Evolutionary conservation across 92 coral and sea anemone species (phyloP), one percentile per base, ranked within the genome.

Genomic region (Anthopleura xanthogrammica): DNA sequence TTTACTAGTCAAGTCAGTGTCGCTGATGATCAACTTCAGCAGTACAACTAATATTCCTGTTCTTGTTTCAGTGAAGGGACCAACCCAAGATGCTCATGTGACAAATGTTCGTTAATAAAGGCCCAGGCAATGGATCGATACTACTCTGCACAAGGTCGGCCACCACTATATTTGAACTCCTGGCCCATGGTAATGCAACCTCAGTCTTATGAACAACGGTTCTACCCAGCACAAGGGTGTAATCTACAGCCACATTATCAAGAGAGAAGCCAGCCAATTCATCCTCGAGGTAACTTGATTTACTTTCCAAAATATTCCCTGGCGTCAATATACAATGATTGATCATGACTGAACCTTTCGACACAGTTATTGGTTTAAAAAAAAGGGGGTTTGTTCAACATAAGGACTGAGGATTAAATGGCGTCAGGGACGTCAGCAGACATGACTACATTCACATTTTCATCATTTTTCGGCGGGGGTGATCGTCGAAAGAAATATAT

Each of bases 111-210:
- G 16, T 41, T 81, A 20, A 48, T 68, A 70, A 81, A 70, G 12
- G 72, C 73, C 57, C 10, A 68, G 50, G 46, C 70, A 68, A 81
- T 81, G 84, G 84, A 81, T 14, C 60, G 71, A 29, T 20, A 48
- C 56, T 81, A 23, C 22, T 7, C 42, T 68, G 19, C 74, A 13
- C 46, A 41, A 52, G 84, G 65, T 41, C 36, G n/a, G 16, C 9
- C 65, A 50, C 77, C 84, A 1, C 77, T 77, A 5, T 70, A 41
- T 50, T 16, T 68, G 41, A 68, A 22, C 19, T 46, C 72, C 16
- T 80, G 83, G 83, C 84, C 84, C 11, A 41, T 41, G n/a, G 29
- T 50, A 12, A 52, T 14, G 16, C 60, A 24, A 24, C 80, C 60
- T 7, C 74, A 36, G 3, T 22, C 16, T 24, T 12, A 36, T 36